Evolutionary conservation across 2,113 vertebrate species (phyloP), one percentile per base, ranked within the genome.

Genomic region (Aleadryas rufinucha): DNA sequence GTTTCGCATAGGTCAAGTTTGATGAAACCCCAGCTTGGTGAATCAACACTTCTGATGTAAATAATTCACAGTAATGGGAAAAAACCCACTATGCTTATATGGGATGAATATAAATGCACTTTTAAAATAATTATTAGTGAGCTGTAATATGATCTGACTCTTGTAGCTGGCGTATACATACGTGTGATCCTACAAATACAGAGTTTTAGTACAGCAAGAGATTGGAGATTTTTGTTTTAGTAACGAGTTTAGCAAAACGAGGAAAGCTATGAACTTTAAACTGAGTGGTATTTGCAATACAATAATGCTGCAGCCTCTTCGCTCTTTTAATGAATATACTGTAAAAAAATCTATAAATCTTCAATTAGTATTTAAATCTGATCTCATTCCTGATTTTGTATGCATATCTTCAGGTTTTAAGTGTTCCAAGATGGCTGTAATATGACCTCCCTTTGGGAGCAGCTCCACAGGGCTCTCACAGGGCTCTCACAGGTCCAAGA

Each of bases 21-120:
- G 71, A 33, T 10, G 50, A 39, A 61, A 93, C 90, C 85, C 35
- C 64, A 63, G 63, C 72, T 84, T 56, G 22, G 35, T 96, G 76
- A 94, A 87, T 92, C 87, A 92, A 85, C 87, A 56, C 59, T 95
- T 86, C 66, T 63, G 53, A 68, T 79, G 47, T 91, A 95, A 96
- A 93, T 71, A 65, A 90, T 70, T 65, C 41, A 87, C 80, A 91
- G 56, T 83, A 88, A 54, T 84, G 68, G 72, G 60, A 75, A 63
- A 68, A 82, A 35, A 16, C 6, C 16, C 3, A 2, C 64, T 28
- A 7, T 6, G 3, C 66, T 78, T 79, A 7, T 42, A 60, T 49
- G 80, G 50, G 26, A 60, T 80, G 79, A 90, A 93, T 72, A 68
- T 28, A 77, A 93, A 94, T 65, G 50, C 13, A 60, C 61, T 72